These are phyloP conservation scores for Nasonia oneida DNA, from an alignment of 2,888 invertebrate species.

Conservation along the genomic window DNA sequence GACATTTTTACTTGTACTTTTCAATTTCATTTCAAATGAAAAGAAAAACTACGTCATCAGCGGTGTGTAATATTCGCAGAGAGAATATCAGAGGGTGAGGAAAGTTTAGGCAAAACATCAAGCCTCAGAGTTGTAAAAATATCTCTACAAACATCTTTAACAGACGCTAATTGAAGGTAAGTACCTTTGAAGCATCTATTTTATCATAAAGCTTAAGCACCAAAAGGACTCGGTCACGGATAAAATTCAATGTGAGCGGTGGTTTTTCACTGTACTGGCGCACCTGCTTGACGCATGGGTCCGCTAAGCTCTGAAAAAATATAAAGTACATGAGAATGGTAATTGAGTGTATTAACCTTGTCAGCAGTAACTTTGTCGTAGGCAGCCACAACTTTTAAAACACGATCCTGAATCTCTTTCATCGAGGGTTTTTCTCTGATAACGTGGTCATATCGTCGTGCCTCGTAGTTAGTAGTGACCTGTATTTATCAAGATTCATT, in stretches of 20 bases:
- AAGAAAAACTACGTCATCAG: background rate
- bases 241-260: conserved; percentile 90
- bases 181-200: conserved; percentile 94
- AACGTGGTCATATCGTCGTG: conserved; percentile 70
- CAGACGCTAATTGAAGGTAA: conserved; percentile 58
- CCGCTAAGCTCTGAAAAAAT: conserved; percentile 84
- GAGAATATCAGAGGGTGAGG: background rate
- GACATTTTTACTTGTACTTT: conserved; percentile 28
- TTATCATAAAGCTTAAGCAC: conserved; percentile 99
- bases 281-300: conserved; percentile 81
- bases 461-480: conserved; percentile 52
- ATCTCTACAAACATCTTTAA: conserved; percentile 42
- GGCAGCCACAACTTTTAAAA: conserved; percentile 91
- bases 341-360: conserved; percentile 84
- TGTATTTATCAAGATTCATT: conserved; percentile 46
- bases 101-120: conserved; percentile 4
- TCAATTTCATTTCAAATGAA: background rate
- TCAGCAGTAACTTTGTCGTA: conserved; percentile 94
- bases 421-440: conserved; percentile 81
- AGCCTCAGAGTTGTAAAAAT: conserved; percentile 44
- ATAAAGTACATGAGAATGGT: conserved; percentile 66
- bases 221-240: conserved; percentile 94
- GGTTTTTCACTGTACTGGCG: conserved; percentile 88
- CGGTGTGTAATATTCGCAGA: background rate
- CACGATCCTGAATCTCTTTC: conserved; percentile 88